These are phyloP conservation scores for Rhynchopsitta pachyrhyncha DNA, from an alignment of 2,113 vertebrate genomes.

Conservation along the genomic window DNA sequence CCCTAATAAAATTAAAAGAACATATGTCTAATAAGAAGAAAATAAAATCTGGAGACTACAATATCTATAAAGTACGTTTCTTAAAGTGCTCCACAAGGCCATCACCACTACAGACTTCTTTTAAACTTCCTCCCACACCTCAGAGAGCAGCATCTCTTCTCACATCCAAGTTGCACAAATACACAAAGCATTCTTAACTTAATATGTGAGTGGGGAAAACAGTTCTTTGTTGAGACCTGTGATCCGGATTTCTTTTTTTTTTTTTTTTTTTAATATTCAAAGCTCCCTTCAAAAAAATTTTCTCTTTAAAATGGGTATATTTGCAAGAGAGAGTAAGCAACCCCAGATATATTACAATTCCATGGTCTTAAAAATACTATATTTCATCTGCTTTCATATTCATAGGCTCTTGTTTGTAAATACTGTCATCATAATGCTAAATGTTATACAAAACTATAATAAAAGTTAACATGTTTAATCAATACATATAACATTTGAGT, in stretches of 20 bases:
- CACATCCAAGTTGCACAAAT: background rate
- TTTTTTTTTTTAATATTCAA: background rate
- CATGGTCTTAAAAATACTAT: background rate
- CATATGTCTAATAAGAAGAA: background rate
- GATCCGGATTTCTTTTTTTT: background rate
- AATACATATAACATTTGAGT: background rate
- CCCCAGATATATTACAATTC: background rate
- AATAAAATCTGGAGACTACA: background rate
- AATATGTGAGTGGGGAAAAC: background rate
- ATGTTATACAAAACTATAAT: background rate
- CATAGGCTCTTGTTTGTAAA: background rate
- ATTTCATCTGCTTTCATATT: background rate
- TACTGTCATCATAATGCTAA: background rate
- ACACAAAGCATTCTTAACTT: background rate
- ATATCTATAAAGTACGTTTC: background rate
- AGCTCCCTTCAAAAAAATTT: background rate
- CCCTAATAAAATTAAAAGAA: background rate
- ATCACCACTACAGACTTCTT: background rate
- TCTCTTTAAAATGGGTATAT: background rate
- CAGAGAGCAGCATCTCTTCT: background rate
- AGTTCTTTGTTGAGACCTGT: background rate
- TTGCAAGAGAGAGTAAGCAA: background rate
- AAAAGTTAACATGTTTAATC: background rate
- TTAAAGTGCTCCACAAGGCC: background rate
- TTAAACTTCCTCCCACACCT: background rate